Conservation (phyloP, 1,140 invertebrate species). For the Agrypnia vestita region DNA sequence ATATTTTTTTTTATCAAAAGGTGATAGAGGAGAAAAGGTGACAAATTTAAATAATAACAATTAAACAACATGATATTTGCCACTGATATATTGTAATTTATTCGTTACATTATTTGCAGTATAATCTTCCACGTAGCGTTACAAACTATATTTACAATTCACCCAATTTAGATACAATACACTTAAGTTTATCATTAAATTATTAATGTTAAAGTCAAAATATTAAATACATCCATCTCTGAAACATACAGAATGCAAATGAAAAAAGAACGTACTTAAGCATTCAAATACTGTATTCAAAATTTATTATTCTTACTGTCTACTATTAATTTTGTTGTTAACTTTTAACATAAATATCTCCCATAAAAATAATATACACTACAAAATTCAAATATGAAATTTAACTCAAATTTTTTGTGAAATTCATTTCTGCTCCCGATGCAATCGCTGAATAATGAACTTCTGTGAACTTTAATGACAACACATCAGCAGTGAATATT, state of each 20-base stretch:
- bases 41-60: too few species aligned
- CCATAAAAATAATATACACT: too few species aligned
- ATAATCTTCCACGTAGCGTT: conserved; percentile 54
- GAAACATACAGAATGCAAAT: conserved; percentile 34
- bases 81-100: conserved; percentile 62
- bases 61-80: conserved; percentile 22
- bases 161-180: conserved; percentile 55
- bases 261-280: conserved; percentile 27
- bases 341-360: too few species aligned
- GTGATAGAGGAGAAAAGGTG: too few species aligned
- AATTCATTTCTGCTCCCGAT: too few species aligned
- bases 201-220: conserved; percentile 56
- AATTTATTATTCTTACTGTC: conserved; percentile 18
- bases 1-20: too few species aligned
- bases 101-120: conserved; percentile 61
- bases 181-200: conserved; percentile 57
- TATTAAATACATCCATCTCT: conserved; percentile 59
- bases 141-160: conserved; percentile 60
- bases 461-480: too few species aligned
- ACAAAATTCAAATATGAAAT: too few species aligned
- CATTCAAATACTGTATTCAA: conserved; percentile 11
- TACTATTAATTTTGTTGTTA: conserved; percentile 3
- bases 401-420: too few species aligned
- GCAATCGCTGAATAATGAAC: too few species aligned
- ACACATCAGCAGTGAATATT: too few species aligned